phyloP scores from a whole-genome alignment of 2,888 invertebrate species.

The Pyralis farinalis region DNA sequence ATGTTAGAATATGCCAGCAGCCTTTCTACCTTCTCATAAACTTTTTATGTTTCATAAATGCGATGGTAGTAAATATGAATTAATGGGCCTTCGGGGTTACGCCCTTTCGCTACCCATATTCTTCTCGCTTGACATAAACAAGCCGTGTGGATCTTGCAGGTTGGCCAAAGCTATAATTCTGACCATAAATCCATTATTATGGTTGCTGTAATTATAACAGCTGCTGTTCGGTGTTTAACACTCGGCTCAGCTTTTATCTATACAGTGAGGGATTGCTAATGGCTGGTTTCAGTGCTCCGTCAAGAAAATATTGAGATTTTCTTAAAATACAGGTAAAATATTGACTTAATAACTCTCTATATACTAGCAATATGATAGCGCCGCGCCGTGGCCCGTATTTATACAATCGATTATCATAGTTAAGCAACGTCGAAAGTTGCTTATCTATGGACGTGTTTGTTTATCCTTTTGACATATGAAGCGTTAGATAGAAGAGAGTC shows the following conservation, averaged over 20 bases:
- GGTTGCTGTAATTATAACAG: slow-evolving; percentile 31
- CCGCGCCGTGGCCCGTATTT: too few species aligned
- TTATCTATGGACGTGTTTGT: too few species aligned
- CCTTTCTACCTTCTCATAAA: slow-evolving; percentile 69
- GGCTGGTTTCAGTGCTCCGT: neutral
- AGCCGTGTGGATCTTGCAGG: slow-evolving; percentile 41
- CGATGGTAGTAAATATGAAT: slow-evolving; percentile 69
- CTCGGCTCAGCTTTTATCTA: slow-evolving; percentile 11
- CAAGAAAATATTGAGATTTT: too few species aligned
- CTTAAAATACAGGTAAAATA: too few species aligned
- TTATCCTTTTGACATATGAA: too few species aligned
- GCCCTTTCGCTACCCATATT: slow-evolving; percentile 48
- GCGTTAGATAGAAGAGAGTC: too few species aligned
- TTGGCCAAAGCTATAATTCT: slow-evolving; percentile 35
- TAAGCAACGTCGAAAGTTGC: too few species aligned
- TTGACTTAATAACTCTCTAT: too few species aligned
- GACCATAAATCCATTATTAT: slow-evolving; percentile 37
- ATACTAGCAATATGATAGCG: too few species aligned
- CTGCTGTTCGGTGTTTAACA: slow-evolving; percentile 14
- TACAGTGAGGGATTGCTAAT: slow-evolving; percentile 1
- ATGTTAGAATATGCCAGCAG: slow-evolving; percentile 54
- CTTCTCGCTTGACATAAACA: slow-evolving; percentile 44
- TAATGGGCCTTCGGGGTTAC: slow-evolving; percentile 63
- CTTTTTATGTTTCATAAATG: slow-evolving; percentile 76
- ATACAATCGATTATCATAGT: too few species aligned